These are phyloP conservation scores for Muscicapa comitata DNA, from an alignment of 2,797 vertebrate species.

Conservation along the genomic window DNA sequence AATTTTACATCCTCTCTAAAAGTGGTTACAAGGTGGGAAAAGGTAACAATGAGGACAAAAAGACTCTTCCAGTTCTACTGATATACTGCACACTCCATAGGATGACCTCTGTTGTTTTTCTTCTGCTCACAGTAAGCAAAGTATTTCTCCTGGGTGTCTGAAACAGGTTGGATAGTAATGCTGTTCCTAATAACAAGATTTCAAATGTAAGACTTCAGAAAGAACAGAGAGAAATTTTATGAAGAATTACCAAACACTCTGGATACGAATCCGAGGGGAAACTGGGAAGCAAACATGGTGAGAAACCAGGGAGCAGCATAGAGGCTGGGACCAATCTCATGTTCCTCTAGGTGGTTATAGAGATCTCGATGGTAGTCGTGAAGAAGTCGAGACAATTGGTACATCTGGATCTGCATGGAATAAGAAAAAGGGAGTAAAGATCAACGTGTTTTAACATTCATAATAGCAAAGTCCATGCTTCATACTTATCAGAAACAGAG, in stretches of 20 bases:
- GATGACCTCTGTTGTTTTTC: background rate
- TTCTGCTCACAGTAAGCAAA: background rate
- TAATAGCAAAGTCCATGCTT: background rate
- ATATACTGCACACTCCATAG: background rate
- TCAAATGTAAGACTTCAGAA: background rate
- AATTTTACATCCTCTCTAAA: background rate
- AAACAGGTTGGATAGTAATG: background rate
- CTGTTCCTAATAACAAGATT: background rate
- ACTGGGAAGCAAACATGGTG: conserved; percentile 94
- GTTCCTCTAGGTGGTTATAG: conserved; percentile 89
- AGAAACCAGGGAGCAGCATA: conserved; percentile 98
- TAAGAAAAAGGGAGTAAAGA: background rate
- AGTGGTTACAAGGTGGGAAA: background rate
- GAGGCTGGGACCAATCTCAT: conserved; percentile 94
- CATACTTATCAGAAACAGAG: background rate
- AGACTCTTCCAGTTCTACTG: background rate
- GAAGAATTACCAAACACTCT: conserved; percentile 89
- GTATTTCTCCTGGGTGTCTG: background rate
- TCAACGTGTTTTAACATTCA: background rate
- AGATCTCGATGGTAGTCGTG: conserved; percentile 96
- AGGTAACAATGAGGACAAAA: background rate
- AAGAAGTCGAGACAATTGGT: conserved; percentile 93
- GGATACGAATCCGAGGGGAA: conserved; percentile 94
- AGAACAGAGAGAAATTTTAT: background rate
- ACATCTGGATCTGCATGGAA: conserved; percentile 92